These are phyloP conservation scores for Ardeotis arabs DNA, from an alignment of 2,113 vertebrate genomes.

Conservation along the genomic window DNA sequence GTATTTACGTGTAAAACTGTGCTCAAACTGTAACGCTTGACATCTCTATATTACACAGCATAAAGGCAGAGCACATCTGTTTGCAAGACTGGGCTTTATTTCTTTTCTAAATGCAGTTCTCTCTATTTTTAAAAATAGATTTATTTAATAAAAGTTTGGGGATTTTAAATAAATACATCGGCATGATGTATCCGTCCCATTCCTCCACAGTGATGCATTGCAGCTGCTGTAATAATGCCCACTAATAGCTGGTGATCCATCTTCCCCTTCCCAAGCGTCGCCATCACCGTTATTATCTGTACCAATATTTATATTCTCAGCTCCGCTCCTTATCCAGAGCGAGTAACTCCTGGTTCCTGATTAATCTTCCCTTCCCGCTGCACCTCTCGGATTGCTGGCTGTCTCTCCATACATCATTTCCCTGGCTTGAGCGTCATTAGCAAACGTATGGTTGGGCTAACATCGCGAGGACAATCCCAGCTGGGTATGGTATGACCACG, in stretches of 20 bases:
- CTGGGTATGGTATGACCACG: rapidly evolving
- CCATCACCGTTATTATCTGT: conserved; percentile 44
- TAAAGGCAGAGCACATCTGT: neutral
- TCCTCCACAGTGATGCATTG: conserved; percentile 34
- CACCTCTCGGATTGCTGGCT: neutral
- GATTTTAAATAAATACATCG: conserved; percentile 47
- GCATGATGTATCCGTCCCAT: conserved; percentile 10
- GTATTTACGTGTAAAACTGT: neutral
- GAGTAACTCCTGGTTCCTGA: conserved; percentile 16
- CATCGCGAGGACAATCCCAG: rapidly evolving
- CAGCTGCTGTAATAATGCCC: conserved; percentile 61
- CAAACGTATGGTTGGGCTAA: neutral
- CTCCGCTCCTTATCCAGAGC: conserved; percentile 3
- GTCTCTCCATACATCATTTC: neutral
- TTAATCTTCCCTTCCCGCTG: neutral
- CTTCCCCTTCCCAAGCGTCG: conserved; percentile 35
- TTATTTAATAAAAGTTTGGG: conserved; percentile 41
- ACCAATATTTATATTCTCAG: conserved; percentile 67
- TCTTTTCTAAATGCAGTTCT: neutral
- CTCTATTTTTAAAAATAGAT: conserved; percentile 32
- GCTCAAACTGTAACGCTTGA: neutral
- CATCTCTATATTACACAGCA: neutral
- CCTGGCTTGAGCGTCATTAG: neutral
- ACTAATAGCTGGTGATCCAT: conserved; percentile 66
- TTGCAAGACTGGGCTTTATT: neutral